phyloP scores from a whole-genome alignment of 2,113 vertebrate species.

The Catharus bicknelli region DNA sequence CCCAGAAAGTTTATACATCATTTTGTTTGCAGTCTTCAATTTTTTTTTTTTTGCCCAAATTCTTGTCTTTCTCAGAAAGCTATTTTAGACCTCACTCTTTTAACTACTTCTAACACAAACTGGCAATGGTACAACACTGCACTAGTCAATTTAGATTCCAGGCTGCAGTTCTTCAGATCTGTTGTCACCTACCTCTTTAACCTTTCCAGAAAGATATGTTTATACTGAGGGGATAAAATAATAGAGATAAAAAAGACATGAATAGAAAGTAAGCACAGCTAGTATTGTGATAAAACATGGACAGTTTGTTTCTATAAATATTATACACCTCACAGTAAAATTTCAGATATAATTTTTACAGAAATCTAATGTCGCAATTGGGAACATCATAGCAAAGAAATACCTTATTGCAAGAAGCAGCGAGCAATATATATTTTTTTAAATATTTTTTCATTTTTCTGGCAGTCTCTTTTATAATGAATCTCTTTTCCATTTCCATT shows the following conservation, averaged over 20 bases:
- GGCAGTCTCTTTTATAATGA: background rate
- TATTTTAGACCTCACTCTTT: background rate
- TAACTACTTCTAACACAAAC: background rate
- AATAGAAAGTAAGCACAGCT: background rate
- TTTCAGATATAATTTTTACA: background rate
- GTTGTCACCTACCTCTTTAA: background rate
- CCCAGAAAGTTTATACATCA: background rate
- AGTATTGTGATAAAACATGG: background rate
- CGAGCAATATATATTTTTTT: background rate
- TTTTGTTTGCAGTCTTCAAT: background rate
- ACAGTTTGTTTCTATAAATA: background rate
- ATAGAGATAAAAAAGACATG: background rate
- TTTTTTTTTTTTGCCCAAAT: background rate
- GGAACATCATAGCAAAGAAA: background rate
- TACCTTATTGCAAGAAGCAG: background rate
- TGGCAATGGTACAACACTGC: background rate
- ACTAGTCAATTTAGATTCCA: background rate
- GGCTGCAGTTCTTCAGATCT: background rate
- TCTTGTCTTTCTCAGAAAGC: background rate
- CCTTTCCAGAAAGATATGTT: background rate
- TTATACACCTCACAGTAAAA: background rate
- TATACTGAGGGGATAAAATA: rapidly evolving
- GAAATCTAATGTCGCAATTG: background rate
- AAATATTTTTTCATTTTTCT: background rate
- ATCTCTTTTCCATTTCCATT: background rate